Percentiles rank a stretch among this genome's conserved stretches.
Evolutionary conservation across 2,113 vertebrate species (phyloP).

Genomic region (Sinosuthora webbiana): DNA sequence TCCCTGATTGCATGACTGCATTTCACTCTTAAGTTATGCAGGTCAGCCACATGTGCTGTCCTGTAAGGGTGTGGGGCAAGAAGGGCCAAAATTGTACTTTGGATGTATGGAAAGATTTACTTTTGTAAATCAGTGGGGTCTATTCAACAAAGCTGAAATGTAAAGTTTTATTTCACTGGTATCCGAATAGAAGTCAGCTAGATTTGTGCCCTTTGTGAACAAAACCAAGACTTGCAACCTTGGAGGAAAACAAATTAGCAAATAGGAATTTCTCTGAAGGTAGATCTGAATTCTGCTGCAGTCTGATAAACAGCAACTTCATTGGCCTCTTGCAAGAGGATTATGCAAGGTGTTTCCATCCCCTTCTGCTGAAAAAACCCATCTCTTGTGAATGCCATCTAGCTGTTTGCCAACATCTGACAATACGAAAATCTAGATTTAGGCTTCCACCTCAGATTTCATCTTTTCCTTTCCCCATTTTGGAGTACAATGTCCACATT

Average conservation of each 20-base stretch:
- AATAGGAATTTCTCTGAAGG: not conserved
- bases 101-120: not conserved
- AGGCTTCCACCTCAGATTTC: not conserved
- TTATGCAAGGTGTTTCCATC: not conserved
- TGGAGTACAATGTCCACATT: not conserved
- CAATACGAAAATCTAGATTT: not conserved
- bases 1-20: accelerated
- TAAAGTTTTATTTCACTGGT: not conserved
- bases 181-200: not conserved
- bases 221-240: not conserved
- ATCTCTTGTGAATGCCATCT: not conserved
- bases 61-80: not conserved
- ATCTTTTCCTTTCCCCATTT: not conserved
- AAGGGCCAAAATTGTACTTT: not conserved
- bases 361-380: not conserved
- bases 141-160: not conserved
- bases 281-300: not conserved
- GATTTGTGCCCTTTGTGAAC: not conserved
- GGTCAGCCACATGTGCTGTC: accelerated
- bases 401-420: not conserved
- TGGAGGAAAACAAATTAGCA: not conserved
- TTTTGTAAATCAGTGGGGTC: not conserved
- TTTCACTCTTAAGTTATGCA: not conserved
- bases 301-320: not conserved
- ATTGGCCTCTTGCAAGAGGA: not conserved